These are phyloP conservation scores for Mus pahari DNA, from an alignment of 2,113 vertebrate species.

Conservation along the genomic window DNA sequence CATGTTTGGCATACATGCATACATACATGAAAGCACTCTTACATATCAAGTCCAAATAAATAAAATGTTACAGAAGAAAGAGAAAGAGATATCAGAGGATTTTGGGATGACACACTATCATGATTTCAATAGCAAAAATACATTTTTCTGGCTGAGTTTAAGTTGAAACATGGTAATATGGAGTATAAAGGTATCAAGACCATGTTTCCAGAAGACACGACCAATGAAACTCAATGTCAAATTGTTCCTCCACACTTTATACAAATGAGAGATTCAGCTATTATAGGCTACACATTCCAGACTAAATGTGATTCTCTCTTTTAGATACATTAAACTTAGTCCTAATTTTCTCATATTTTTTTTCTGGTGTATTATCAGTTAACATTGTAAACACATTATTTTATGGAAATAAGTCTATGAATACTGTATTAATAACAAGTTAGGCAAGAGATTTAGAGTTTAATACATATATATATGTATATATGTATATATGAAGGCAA, in stretches of 20 bases:
- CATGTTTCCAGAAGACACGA: background rate
- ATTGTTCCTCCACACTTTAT: background rate
- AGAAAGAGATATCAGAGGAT: background rate
- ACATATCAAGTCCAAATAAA: background rate
- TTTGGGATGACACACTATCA: background rate
- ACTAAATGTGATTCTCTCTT: background rate
- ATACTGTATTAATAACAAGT: conserved; percentile 4
- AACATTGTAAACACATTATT: background rate
- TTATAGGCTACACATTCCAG: background rate
- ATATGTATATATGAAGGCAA: too few relatives aligned
- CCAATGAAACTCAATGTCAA: background rate
- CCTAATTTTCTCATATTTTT: background rate
- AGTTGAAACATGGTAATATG: background rate
- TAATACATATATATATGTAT: too few relatives aligned
- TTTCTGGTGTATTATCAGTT: background rate
- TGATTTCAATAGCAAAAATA: background rate
- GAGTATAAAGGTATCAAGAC: background rate
- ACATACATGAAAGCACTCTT: background rate
- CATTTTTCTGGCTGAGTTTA: background rate
- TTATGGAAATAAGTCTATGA: background rate
- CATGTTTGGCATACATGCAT: background rate
- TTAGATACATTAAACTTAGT: background rate
- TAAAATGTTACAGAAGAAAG: background rate
- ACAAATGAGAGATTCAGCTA: background rate
- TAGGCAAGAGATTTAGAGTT: too few relatives aligned